These are phyloP conservation scores for Nesometra sesokonis DNA, from an alignment of 35 echinoderm and acorn worm species.

Conservation along the genomic window DNA sequence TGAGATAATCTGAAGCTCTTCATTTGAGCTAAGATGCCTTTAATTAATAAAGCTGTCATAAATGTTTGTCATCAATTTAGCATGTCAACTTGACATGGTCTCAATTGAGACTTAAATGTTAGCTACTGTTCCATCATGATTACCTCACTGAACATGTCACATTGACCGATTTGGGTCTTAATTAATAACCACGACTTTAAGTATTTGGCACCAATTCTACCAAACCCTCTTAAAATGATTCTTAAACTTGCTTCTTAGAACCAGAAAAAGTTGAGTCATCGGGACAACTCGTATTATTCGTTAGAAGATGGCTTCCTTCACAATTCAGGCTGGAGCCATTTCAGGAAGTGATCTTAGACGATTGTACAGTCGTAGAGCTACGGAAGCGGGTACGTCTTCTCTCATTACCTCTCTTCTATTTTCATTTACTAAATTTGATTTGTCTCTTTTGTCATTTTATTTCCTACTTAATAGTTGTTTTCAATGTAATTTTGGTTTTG, in stretches of 20 bases:
- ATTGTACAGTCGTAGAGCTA: slow-evolving; percentile 64
- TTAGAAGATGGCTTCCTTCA: slow-evolving; percentile 71
- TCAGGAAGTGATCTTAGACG: slow-evolving; percentile 51
- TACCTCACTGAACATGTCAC: too few relatives aligned
- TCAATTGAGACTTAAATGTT: too few relatives aligned
- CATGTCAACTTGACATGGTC: too few relatives aligned
- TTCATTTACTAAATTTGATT: neutral
- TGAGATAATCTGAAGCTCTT: too few relatives aligned
- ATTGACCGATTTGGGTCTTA: too few relatives aligned
- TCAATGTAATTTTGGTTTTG: too few relatives aligned
- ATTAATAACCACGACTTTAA: too few relatives aligned
- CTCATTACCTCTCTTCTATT: neutral
- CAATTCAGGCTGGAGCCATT: slow-evolving; percentile 79
- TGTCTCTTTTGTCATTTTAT: neutral
- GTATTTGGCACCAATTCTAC: neutral
- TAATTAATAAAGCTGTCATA: too few relatives aligned
- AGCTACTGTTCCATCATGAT: too few relatives aligned
- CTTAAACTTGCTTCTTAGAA: slow-evolving; percentile 21
- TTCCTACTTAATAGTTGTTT: too few relatives aligned
- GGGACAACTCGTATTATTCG: slow-evolving; percentile 57
- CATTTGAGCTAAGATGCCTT: too few relatives aligned
- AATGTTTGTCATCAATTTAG: too few relatives aligned
- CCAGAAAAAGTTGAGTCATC: slow-evolving; percentile 46
- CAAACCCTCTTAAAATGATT: neutral
- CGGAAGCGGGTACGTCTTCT: slow-evolving; percentile 58